Conservation (phyloP, 2,797 vertebrate species). For the Antrozous pallidus region DNA sequence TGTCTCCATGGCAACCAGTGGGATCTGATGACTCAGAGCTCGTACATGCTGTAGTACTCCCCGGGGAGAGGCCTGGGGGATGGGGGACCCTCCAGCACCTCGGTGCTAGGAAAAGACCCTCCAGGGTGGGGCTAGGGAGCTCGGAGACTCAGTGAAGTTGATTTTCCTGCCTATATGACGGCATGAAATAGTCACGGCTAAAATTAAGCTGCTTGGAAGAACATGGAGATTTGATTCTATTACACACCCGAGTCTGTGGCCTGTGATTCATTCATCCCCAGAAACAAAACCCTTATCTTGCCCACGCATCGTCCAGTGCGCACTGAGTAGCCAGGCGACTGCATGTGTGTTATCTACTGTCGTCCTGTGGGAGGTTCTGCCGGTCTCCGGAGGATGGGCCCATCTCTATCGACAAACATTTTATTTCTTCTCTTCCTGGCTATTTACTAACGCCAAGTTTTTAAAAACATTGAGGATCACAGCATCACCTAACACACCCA, state of each 20-base stretch:
- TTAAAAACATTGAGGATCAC: background rate
- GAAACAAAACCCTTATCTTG: background rate
- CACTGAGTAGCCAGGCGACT: background rate
- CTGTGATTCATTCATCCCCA: background rate
- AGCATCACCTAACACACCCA: background rate
- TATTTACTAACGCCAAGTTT: background rate
- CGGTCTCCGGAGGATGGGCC: background rate
- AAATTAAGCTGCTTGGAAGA: background rate
- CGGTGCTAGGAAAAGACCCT: background rate
- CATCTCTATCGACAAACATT: background rate
- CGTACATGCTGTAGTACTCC: background rate
- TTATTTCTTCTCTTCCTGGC: background rate
- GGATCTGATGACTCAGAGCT: conserved; percentile 52
- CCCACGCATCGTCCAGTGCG: background rate
- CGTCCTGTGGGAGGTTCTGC: too few relatives aligned
- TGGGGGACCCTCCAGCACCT: background rate
- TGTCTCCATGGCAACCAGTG: conserved; percentile 66
- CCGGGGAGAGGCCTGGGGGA: background rate
- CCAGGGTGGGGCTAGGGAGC: background rate
- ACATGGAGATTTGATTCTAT: background rate
- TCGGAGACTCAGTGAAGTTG: background rate
- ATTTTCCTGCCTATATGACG: background rate
- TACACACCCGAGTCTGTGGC: background rate
- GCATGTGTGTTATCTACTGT: background rate
- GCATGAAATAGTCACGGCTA: background rate